Evolutionary conservation across 2,888 invertebrate species (phyloP), one percentile per base, ranked within the genome.

Genomic region (Hirtodrosophila confusa): DNA sequence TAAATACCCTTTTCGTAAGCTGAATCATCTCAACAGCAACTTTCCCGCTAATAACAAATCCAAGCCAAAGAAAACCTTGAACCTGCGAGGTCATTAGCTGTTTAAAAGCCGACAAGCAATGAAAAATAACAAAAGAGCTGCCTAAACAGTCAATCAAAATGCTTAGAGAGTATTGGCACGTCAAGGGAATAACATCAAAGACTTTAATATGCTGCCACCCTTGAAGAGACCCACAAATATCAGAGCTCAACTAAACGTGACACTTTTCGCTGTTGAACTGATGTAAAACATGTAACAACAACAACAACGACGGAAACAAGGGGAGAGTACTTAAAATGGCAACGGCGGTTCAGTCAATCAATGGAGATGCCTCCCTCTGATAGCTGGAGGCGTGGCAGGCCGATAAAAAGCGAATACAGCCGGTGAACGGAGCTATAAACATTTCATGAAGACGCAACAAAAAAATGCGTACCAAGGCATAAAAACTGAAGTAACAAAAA

Each of bases 371-470:
- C 33, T 10, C 0, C 35, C 9, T 17, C 44, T 9, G 27, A 1
- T 17, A 7, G 36, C 33, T 36, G 43, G 17, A n/a, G 69, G 61
- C 40, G 61, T 55, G 58, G 50, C 29, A 58, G 45, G 64, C 29
- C 62, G 66, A 75, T 76, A 71, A 70, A 75, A 77, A 62, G 53
- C 49, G 69, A 73, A 76, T 73, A 77, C 43, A 63, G 50, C 39
- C 56, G 53, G 60, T 51, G 57, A 55, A 70, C 71, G 61, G 29
- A 36, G 78, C 73, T 43, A 85, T 83, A 85, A 87, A 84, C 78
- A 87, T 83, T 82, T 78, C 83, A 85, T 83, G 82, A 83, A 73
- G 78, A 70, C 71, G 61, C 67, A 62, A 78, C 64, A 71, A 68
- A 82, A 65, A 69, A 68, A 70, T 66, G 71, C 77, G 79, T 72